Base-by-base conservation (phyloP, 2,113 vertebrate genomes). In the Casuarius casuarius region DNA sequence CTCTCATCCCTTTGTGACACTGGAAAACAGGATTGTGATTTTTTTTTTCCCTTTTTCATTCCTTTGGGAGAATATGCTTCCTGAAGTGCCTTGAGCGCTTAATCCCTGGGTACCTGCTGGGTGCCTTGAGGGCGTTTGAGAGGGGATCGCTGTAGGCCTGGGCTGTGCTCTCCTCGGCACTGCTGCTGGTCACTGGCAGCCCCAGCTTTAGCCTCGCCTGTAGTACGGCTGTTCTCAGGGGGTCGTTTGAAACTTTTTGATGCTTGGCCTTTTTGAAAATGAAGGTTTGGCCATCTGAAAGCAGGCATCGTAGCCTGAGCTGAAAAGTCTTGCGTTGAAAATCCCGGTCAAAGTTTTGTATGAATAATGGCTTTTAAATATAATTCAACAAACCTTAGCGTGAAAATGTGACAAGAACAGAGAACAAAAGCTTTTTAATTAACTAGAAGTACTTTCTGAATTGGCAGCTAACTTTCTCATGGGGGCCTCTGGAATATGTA, bases 401-500 rank as follows among this genome's bases (percentile, higher is more conserved):
- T 90, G 48, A 73, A 94, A 95, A 91, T 46, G n/a, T 35, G 46
- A 70, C 21, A 63, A 63, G 51, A 82, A 38, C 29, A 23, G 21
- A 61, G 66, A 62, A 89, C 67, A 93, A 92, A 95, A 92, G 42
- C 15, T 73, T 92, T 84, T 72, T 8, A 94, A 92, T 91, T 92
- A 89, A 89, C 90, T 87, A 77, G 74, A 83, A 92, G 52, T 52
- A 8, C 26, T 84, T 91, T 95, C 2, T 3, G 59, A 81, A 61
- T 62, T 81, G 44, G 33, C 84, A 90, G 70, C 65, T 62, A 80
- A 40, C 35, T 63, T 90, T 77, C 20, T 90, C n/a, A 59, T 63
- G 33, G 7, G 51, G 17, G 21, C 33, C 9, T 81, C 33, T 59
- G 38, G 65, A 94, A 77, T 95, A 73, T 35, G 52, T 51, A 74